These are phyloP conservation scores for Monochamus alternatus DNA, from an alignment of 2,888 invertebrate genomes.

Conservation along the genomic window DNA sequence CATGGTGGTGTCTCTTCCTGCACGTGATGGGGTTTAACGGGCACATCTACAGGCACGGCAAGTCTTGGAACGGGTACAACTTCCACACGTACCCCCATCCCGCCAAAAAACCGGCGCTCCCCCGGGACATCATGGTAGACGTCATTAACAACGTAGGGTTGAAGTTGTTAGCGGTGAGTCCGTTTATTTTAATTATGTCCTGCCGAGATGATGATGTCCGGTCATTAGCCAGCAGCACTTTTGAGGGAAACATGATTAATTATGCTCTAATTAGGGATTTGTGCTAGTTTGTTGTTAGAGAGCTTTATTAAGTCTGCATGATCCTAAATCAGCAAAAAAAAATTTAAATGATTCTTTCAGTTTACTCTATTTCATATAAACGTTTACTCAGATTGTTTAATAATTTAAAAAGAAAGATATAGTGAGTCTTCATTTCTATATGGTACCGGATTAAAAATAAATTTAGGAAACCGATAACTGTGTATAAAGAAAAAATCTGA, in stretches of 20 bases:
- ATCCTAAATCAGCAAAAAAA: background rate
- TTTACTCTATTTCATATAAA: too few species aligned
- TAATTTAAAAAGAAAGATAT: too few species aligned
- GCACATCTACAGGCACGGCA: conserved; percentile 17
- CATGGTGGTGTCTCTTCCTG: conserved; percentile 33
- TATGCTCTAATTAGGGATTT: conserved; percentile 4
- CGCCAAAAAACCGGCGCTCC: conserved; percentile 30
- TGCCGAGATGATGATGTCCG: conserved; percentile 15
- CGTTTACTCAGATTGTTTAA: too few species aligned
- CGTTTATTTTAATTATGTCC: conserved; percentile 20
- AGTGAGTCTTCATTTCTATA: too few species aligned
- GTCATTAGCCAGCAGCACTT: conserved; percentile 24
- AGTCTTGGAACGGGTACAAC: conserved; percentile 42
- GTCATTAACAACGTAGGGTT: conserved; percentile 83
- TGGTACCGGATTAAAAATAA: too few species aligned
- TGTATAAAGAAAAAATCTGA: too few species aligned
- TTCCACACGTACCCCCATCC: conserved; percentile 51
- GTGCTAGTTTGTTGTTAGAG: background rate
- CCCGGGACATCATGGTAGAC: conserved; percentile 85
- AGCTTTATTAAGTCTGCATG: background rate
- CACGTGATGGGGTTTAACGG: conserved; percentile 35
- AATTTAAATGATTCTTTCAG: too few species aligned
- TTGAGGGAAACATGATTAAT: conserved; percentile 20
- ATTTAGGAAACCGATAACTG: too few species aligned
- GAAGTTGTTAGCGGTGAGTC: conserved; percentile 76